Evolutionary conservation across 2,797 vertebrate species (phyloP).

Genomic region (Cirrhinus molitorella): DNA sequence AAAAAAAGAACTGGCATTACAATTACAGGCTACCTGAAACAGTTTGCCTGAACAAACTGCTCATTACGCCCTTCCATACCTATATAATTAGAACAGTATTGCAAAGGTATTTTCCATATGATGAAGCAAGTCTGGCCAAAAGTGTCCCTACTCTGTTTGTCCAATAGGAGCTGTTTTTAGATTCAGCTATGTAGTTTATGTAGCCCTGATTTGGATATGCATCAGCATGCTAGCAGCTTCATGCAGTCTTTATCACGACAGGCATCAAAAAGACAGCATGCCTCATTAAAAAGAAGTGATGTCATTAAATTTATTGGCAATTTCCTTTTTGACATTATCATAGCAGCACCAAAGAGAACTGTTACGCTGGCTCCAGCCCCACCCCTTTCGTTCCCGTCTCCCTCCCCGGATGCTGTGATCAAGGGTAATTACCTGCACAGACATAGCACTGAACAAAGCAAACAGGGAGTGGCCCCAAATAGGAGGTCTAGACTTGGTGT

Average conservation of each 20-base stretch:
- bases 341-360: constrained; percentile 49
- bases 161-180: constrained; percentile 23
- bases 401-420: constrained; percentile 68
- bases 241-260: constrained; percentile 41
- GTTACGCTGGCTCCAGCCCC: constrained; percentile 33
- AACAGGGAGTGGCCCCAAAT: constrained; percentile 79
- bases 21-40: constrained; percentile 49
- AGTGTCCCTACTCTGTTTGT: background rate
- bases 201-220: constrained; percentile 27
- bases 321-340: constrained; percentile 63
- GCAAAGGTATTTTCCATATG: constrained; percentile 46
- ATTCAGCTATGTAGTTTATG: background rate
- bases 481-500: constrained; percentile 81
- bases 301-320: constrained; percentile 67
- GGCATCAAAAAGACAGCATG: constrained; percentile 53
- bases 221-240: constrained; percentile 12
- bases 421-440: constrained; percentile 82
- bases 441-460: constrained; percentile 80
- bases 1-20: constrained; percentile 12
- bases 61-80: constrained; percentile 38
- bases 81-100: constrained; percentile 38
- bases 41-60: constrained; percentile 35
- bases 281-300: constrained; percentile 61
- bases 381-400: constrained; percentile 37
- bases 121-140: background rate